Base-by-base conservation (phyloP, 2,797 vertebrate species). In the Gallinago solitaria region DNA sequence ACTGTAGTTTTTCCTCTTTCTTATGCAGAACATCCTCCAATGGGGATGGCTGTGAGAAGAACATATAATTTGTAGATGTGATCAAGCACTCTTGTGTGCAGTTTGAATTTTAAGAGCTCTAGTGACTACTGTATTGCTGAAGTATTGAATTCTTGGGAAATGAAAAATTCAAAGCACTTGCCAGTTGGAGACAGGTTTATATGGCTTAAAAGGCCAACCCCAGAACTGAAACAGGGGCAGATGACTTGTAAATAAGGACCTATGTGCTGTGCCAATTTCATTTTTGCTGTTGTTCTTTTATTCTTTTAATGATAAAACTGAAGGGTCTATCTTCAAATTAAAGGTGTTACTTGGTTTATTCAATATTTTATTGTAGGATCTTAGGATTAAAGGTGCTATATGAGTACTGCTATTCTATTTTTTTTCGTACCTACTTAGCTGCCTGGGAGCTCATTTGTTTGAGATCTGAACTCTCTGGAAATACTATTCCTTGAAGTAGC, bases 51-150 rank as follows among this genome's bases (percentile, higher is more conserved):
- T 79, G 84, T 45, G 48, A 71, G 68, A 77, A 78, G 65, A 68
- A 14, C 24, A 4, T 1, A 0, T 0, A 27, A 3, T n/a, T 43
- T 50, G 45, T 65, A 78, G 33, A n/a, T 32, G 14, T 51, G 48
- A 37, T 74, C 16, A 13, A 45, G 79, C 28, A 21, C 17, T 57
- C 33, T 47, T 47, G 21, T 25, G 25, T 56, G 48, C 1, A 6
- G 35, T 18, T 87, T 33, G 47, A 53, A 28, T 89, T 89, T 48
- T 41, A 16, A 71, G 60, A 79, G n/a, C 33, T 81, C 32, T 53
- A 8, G 61, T n/a, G 27, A 19, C 50, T 57, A 4, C 14, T 80
- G n/a, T 50, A 9, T 70, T 61, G 33, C n/a, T 41, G 24, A 61
- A 28, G 41, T 23, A 65, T 56, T 41, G 53, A 88, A 50, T 32